These are phyloP conservation scores for Oasisia sp. DNA, from an alignment of 2,888 invertebrate species.

Conservation along the genomic window DNA sequence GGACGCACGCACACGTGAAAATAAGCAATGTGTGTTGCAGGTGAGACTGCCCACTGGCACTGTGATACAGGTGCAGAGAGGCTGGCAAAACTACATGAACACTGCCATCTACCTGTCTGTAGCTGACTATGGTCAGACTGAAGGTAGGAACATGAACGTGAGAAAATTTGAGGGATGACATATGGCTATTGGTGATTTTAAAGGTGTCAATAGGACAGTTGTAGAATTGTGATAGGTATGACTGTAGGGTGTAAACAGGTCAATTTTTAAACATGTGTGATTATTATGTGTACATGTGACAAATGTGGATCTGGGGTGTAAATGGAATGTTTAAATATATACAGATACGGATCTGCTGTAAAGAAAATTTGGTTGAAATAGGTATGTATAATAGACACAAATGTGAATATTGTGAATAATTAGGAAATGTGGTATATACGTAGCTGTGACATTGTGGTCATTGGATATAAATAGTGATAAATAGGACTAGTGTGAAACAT, in stretches of 20 bases:
- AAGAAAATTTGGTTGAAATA: not conserved
- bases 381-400: not conserved
- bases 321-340: not conserved
- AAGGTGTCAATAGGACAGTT: not conserved
- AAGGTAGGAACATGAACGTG: not conserved
- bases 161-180: too few relatives aligned
- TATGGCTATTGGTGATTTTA: not conserved
- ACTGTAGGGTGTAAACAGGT: not conserved
- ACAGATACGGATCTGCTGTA: too few relatives aligned
- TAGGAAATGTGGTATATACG: not conserved
- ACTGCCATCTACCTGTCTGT: conserved; percentile 14
- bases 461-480: too few relatives aligned
- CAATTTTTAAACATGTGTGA: not conserved
- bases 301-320: not conserved
- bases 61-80: conserved; percentile 19
- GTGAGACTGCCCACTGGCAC: conserved; percentile 29
- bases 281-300: not conserved
- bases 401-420: not conserved
- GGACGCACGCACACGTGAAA: too few relatives aligned
- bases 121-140: not conserved
- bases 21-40: not conserved
- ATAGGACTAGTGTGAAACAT: not conserved
- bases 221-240: not conserved
- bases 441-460: too few relatives aligned
- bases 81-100: not conserved